Evolutionary conservation across 2,113 vertebrate genomes (phyloP).

Genomic region (Alethe diademata): DNA sequence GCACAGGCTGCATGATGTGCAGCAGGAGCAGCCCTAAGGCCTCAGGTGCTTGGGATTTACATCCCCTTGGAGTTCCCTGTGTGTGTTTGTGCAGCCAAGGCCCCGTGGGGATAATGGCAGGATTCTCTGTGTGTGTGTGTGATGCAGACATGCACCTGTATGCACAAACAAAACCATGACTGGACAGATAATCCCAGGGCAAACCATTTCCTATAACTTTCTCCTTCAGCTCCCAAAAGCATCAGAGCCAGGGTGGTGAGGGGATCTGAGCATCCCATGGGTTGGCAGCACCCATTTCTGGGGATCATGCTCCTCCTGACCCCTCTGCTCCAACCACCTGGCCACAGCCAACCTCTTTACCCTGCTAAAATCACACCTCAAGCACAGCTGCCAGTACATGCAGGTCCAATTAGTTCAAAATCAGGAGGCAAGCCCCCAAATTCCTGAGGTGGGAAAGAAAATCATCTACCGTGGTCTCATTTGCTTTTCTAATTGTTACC

Average conservation of each 20-base stretch:
- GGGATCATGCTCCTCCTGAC: not conserved
- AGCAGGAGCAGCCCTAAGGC: not conserved
- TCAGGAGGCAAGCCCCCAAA: not conserved
- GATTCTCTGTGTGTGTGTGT: not conserved
- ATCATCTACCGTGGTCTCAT: not conserved
- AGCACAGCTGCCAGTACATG: not conserved
- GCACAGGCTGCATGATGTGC: not conserved
- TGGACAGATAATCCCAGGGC: not conserved
- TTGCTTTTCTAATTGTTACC: not conserved
- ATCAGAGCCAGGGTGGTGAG: accelerated
- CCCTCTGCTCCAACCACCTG: not conserved
- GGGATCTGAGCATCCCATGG: not conserved
- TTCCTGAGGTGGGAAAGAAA: not conserved
- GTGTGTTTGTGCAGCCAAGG: not conserved
- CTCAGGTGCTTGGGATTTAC: not conserved
- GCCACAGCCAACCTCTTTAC: not conserved
- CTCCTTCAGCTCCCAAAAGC: not conserved
- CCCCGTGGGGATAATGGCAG: accelerated
- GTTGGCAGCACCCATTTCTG: not conserved
- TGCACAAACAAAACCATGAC: not conserved
- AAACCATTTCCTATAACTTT: not conserved
- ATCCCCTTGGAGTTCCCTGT: not conserved
- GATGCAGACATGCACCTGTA: not conserved
- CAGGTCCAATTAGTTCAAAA: not conserved
- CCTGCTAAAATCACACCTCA: not conserved